Evolutionary conservation across 1,140 invertebrate genomes (phyloP).

Genomic region (Campoletis sonorensis): DNA sequence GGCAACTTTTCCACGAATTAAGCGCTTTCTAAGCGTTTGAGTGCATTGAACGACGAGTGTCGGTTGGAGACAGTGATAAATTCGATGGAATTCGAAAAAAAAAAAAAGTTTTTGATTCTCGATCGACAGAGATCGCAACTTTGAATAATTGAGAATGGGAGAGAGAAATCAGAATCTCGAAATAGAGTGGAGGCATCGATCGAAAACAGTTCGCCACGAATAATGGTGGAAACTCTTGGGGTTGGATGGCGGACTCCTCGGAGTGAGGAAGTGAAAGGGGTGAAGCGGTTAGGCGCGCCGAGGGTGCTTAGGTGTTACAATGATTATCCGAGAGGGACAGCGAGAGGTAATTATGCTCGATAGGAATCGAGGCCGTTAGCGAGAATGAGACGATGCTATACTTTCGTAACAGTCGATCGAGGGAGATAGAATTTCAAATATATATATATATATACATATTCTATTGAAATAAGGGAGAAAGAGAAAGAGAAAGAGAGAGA

Average conservation of each 20-base stretch:
- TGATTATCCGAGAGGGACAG: slow-evolving; percentile 77
- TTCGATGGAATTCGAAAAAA: no score
- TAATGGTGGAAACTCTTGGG: slow-evolving; percentile 67
- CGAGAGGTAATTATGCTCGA: slow-evolving; percentile 75
- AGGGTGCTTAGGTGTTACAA: slow-evolving; percentile 77
- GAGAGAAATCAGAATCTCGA: slow-evolving; percentile 24
- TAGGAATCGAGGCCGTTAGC: slow-evolving; percentile 69
- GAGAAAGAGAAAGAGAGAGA: slow-evolving; percentile 48
- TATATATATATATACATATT: not conserved
- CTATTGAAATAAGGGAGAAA: not conserved
- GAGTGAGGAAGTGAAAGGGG: slow-evolving; percentile 20
- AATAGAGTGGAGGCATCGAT: slow-evolving; percentile 25
- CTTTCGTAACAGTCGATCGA: slow-evolving; percentile 65
- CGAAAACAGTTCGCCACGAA: slow-evolving; percentile 51
- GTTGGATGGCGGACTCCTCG: slow-evolving; percentile 8
- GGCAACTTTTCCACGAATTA: not conserved
- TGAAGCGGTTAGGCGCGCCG: slow-evolving; percentile 7
- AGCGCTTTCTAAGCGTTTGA: not conserved
- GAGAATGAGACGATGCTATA: slow-evolving; percentile 68
- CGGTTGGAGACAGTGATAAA: not conserved
- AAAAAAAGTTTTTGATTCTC: not conserved
- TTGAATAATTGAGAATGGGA: slow-evolving; percentile 27
- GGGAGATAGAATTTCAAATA: slow-evolving; percentile 54
- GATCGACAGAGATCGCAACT: slow-evolving; percentile 7
- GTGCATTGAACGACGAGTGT: not conserved